These are phyloP conservation scores for Sinhomidia bicolor DNA, from an alignment of 2,888 invertebrate genomes.

Conservation along the genomic window DNA sequence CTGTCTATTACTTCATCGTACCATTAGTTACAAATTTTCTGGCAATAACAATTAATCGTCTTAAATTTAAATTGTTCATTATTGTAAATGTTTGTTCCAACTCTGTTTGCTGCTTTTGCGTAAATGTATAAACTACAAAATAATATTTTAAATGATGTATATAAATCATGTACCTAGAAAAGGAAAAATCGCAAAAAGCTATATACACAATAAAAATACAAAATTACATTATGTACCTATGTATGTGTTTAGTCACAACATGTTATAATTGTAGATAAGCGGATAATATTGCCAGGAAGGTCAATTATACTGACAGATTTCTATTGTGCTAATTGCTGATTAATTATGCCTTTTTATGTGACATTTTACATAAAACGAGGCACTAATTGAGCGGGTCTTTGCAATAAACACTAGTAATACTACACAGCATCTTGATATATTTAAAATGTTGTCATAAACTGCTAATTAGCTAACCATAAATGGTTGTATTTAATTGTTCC, in stretches of 20 bases:
- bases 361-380: too few species aligned
- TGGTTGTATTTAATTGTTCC: not conserved
- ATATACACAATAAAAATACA: not conserved
- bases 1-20: not conserved
- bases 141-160: not conserved
- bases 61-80: not conserved
- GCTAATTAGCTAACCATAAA: not conserved
- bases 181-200: not conserved
- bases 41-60: not conserved
- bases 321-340: not conserved
- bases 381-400: too few species aligned
- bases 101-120: not conserved
- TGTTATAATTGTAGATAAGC: too few species aligned
- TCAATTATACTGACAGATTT: not conserved
- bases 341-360: not conserved
- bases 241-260: slow-evolving; percentile 6
- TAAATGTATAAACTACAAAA: not conserved
- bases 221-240: slow-evolving; percentile 3
- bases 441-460: not conserved
- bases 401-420: not conserved
- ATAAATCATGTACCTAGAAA: not conserved
- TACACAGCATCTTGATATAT: not conserved
- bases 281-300: too few species aligned
- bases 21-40: not conserved
- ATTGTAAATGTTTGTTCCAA: not conserved